Evolutionary conservation across 1,140 invertebrate species (phyloP), one percentile per base, ranked within the genome.

Genomic region (Halictus rubicundus): DNA sequence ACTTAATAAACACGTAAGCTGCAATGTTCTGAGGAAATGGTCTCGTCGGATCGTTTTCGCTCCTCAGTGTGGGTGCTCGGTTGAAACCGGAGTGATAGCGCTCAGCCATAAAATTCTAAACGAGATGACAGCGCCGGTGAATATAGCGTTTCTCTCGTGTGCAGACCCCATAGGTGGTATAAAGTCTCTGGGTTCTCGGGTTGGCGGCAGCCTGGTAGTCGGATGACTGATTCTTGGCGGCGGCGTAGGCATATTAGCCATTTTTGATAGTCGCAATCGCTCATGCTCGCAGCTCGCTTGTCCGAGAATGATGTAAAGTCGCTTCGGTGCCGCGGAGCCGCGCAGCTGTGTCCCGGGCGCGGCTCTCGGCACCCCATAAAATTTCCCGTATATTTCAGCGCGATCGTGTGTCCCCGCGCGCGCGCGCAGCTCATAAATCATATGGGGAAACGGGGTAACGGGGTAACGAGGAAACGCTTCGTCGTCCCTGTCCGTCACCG

Each of bases 371-470:
- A 63, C 25, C 42, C 70, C 49, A 46, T 60, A 76, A 76, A 76
- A 68, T 21, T n/a, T 27, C 25, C 25, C 1, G 8, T 69, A 69
- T 6, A 69, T 69, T 54, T 27, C 19, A 27, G 54, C 49, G 27
- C 49, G 27, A 57, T 1, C 49, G 49, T 37, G 49, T 37, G 27
- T 37, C 49, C 27, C 21, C 14, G 7, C 6, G 10, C 0, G 25
- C 6, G 32, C 32, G n/a, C n/a, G n/a, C n/a, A n/a, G n/a, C 3
- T 68, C 74, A 69, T 68, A 68, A 68, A 69, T 69, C 54, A 69
- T 49, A 59, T 54, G n/a, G 37, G 16, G 0, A 63, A 59, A 59
- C 42, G 42, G 12, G 32, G 32, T 32, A 32, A 32, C 32, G 32
- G 37, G 16, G 1, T 52, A 59, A 59, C 42, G 42, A 42, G n/a